Evolutionary conservation across 2,797 vertebrate species (phyloP), one percentile per base, ranked within the genome.

Genomic region (Distichodus sexfasciatus): DNA sequence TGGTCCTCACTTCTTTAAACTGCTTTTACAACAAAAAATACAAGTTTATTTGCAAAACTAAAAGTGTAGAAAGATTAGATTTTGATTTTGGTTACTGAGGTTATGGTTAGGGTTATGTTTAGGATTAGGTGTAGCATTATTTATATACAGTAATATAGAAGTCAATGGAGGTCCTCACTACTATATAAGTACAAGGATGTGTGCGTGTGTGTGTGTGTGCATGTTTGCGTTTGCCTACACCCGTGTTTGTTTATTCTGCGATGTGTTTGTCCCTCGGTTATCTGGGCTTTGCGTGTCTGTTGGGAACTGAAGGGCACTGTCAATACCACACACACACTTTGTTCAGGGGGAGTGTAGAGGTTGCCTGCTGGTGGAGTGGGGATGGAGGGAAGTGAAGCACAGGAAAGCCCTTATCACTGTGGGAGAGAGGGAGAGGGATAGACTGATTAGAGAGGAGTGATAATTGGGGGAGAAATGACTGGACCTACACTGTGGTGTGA

Each of bases 401-500:
- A 76, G 75, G 65, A 40, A 68, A 73, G 72, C 46, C 69, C 75
- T 88, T 87, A 87, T 88, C 79, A 81, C 82, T 77, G 82, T 85
- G 87, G 79, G 84, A 87, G 82, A 84, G 80, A 72, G 79, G 79
- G 79, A 72, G 79, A 79, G 79, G 76, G 80, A 85, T 74, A 47
- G 80, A 69, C 76, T 70, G 83, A 86, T 87, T 82, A 82, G 57
- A 71, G 29, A 58, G 59, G 28, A 69, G 48, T 29, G 66, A 61
- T 61, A 12, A 50, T 54, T 53, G 29, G 77, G n/a, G 69, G 74
- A 58, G 58, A 68, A 64, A 53, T 12, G 44, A 54, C 47, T 69
- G 57, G 63, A 81, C 66, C 26, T 21, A 5, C 40, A 50, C 28
- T 36, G 17, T 31, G 50, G 21, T 40, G 9, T 29, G 74, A 75